Base-by-base conservation (phyloP, 1,140 invertebrate species). In the Drosophila ironensis region DNA sequence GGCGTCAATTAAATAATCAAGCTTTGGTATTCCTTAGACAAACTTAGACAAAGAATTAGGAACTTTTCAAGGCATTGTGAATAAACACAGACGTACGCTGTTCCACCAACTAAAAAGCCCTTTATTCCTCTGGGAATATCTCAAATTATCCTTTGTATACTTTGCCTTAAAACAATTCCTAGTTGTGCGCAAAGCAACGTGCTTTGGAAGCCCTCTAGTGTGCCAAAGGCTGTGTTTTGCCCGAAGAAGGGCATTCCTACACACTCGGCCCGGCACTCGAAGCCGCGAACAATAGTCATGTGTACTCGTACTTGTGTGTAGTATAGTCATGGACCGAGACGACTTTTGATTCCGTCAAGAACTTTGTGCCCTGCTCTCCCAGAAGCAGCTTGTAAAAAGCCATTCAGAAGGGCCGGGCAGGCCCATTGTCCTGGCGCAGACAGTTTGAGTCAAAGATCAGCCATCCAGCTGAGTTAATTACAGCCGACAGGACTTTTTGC, bases 381-480 rank as follows among this genome's bases (percentile, higher is more conserved):
- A n/a, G n/a, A n/a, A n/a, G n/a, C n/a, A 30, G 53, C 53, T 54
- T 64, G 48, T 50, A 73, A 72, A 72, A 73, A 78, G 73, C 71
- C 80, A 68, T 50, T 46, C 63, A 59, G 42, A 59, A 48, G 37
- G 27, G 44, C 45, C 35, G 40, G 41, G 46, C 28, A 45, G 51
- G 38, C 30, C 67, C 71, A 57, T 86, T 86, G 80, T 86, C 66
- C 78, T 52, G 72, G 70, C 56, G 61, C 80, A 80, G 80, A 86
- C 80, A 86, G 81, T 86, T 71, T 56, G 51, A 86, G 80, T 86
- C 80, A 86, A 86, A 86, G 80, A 86, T 86, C 80, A 86, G 81
- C 64, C 74, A 86, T 86, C 80, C 80, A 86, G 80, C 80, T 81
- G 80, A 86, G 80, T 86, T 86, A 86, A 86, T 86, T 86, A 86